Percentiles rank a stretch among this genome's conserved stretches.
Evolutionary conservation across 2,888 invertebrate genomes (phyloP).

Genomic region (Harpalus rufipes): DNA sequence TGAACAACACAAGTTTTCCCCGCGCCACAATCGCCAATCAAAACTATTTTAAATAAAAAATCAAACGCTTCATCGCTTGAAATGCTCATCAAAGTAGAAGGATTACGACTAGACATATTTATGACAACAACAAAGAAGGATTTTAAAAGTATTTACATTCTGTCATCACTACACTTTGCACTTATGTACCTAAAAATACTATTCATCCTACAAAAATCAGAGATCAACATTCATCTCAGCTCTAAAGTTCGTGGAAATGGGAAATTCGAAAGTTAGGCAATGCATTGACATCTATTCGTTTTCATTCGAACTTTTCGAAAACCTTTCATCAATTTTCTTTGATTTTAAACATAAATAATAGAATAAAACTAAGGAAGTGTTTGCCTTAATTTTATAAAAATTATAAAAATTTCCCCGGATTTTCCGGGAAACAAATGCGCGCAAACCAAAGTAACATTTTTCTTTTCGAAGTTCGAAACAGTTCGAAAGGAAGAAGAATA

Average conservation of each 20-base stretch:
- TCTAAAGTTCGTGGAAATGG: conserved; percentile 55
- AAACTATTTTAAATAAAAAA: conserved; percentile 96
- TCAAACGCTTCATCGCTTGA: conserved; percentile 91
- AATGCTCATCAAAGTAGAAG: conserved; percentile 86
- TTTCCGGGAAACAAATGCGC: too few relatives aligned
- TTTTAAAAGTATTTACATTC: conserved; percentile 58
- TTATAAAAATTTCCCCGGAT: too few relatives aligned
- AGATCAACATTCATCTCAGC: conserved; percentile 59
- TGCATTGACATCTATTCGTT: conserved; percentile 38
- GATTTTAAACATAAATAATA: too few relatives aligned
- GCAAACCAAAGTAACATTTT: too few relatives aligned
- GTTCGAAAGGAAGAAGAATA: neutral
- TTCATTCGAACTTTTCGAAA: conserved; percentile 3
- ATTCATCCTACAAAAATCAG: conserved; percentile 58
- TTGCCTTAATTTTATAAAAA: too few relatives aligned
- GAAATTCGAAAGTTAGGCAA: conserved; percentile 63
- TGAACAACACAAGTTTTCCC: conserved; percentile 98
- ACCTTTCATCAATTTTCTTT: too few relatives aligned
- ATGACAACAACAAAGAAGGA: conserved; percentile 33
- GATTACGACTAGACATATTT: conserved; percentile 86
- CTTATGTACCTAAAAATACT: conserved; percentile 62
- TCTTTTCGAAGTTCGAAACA: neutral
- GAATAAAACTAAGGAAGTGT: too few relatives aligned
- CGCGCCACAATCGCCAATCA: conserved; percentile 94
- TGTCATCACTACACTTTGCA: conserved; percentile 56